These are phyloP conservation scores for Gallinago media DNA, from an alignment of 2,113 vertebrate species.

Conservation along the genomic window DNA sequence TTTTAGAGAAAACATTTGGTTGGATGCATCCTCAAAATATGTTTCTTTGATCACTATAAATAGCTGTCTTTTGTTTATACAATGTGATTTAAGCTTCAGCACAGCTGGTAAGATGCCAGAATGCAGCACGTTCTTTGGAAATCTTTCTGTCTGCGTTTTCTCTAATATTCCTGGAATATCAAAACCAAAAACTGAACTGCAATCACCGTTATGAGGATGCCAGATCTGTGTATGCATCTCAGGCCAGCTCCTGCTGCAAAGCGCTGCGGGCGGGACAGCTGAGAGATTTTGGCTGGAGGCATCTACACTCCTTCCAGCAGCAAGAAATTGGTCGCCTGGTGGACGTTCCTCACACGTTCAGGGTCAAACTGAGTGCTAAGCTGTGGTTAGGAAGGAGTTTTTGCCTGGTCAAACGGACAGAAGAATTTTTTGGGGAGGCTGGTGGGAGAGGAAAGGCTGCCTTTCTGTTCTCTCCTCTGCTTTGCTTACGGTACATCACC, in stretches of 20 bases:
- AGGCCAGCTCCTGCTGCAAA: not conserved
- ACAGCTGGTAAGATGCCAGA: not conserved
- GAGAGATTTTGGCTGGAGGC: not conserved
- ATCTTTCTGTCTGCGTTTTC: not conserved
- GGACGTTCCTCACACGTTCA: not conserved
- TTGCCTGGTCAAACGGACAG: not conserved
- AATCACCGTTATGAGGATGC: not conserved
- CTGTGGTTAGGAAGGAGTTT: not conserved
- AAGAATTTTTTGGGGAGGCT: not conserved
- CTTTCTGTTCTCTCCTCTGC: not conserved
- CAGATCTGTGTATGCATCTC: not conserved
- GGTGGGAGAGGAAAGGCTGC: not conserved
- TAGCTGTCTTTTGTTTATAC: not conserved
- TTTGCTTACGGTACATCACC: not conserved
- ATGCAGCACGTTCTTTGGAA: not conserved
- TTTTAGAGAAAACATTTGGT: slow-evolving; percentile 35
- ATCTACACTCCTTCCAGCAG: not conserved
- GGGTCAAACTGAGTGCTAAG: not conserved
- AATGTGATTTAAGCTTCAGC: not conserved
- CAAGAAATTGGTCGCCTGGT: not conserved
- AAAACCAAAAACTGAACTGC: not conserved
- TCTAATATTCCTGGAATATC: not conserved
- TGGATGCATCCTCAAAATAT: not conserved
- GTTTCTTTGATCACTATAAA: slow-evolving; percentile 30
- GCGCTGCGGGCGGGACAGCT: not conserved